Percentiles rank a stretch among this genome's conserved stretches.
Conservation (phyloP, 2,888 invertebrate genomes). For the Drosophila nr. fundita region DNA sequence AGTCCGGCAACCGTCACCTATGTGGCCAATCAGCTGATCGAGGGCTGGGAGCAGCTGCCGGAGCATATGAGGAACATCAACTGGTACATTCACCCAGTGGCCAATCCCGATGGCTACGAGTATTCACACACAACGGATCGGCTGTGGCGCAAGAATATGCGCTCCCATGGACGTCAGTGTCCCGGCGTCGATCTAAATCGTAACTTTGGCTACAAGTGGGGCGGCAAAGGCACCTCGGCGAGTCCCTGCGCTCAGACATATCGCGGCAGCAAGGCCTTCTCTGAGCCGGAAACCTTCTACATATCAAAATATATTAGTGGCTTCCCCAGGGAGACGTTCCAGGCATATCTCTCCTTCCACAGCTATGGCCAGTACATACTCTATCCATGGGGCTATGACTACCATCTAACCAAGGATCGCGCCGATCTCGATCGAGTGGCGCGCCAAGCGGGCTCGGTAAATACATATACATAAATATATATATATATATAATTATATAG, state of each 20-base stretch:
- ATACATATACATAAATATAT: conserved; percentile 4
- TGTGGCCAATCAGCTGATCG: conserved; percentile 89
- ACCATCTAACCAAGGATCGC: conserved; percentile 89
- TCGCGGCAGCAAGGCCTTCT: conserved; percentile 91
- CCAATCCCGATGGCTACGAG: conserved; percentile 95
- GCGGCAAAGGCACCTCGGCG: conserved; percentile 92
- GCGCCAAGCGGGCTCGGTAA: conserved; percentile 88
- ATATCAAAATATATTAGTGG: conserved; percentile 86
- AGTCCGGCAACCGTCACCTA: conserved; percentile 92
- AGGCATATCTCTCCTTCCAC: conserved; percentile 92
- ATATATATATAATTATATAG: background rate
- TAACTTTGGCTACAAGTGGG: conserved; percentile 96
- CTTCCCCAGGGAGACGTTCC: conserved; percentile 86
- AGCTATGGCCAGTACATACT: conserved; percentile 94
- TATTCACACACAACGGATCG: conserved; percentile 92
- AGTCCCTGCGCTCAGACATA: conserved; percentile 93
- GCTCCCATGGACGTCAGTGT: conserved; percentile 87
- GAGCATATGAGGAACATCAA: conserved; percentile 91
- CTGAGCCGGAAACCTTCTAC: conserved; percentile 93
- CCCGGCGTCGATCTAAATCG: conserved; percentile 93
- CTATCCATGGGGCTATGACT: conserved; percentile 94
- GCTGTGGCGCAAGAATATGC: conserved; percentile 92
- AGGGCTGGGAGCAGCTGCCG: conserved; percentile 88
- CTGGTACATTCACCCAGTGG: conserved; percentile 91
- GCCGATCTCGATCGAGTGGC: conserved; percentile 90